These are phyloP conservation scores for Agrochola circellaris DNA, from an alignment of 2,888 invertebrate species.

Conservation along the genomic window DNA sequence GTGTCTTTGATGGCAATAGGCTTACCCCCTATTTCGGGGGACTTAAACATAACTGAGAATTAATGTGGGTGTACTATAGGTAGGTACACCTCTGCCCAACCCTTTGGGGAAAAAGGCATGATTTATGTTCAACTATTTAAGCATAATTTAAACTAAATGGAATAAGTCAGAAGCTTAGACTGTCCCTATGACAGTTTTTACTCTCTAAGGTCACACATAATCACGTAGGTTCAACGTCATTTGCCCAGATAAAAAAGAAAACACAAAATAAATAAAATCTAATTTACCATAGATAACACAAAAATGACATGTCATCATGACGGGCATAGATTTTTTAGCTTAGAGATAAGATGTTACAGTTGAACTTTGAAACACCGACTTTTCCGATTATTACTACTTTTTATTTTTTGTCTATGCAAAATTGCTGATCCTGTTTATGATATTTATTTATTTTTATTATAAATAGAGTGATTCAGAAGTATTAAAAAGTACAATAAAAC, in stretches of 20 bases:
- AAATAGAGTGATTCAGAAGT: background rate
- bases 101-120: too few relatives aligned
- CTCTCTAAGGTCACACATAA: background rate
- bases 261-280: slow-evolving; percentile 26
- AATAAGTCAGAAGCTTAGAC: background rate
- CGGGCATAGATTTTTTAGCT: slow-evolving; percentile 2
- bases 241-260: slow-evolving; percentile 19
- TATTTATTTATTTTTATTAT: background rate
- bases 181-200: background rate
- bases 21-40: too few relatives aligned
- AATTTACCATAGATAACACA: slow-evolving; percentile 15
- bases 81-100: too few relatives aligned
- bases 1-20: too few relatives aligned
- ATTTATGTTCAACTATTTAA: too few relatives aligned
- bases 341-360: slow-evolving; percentile 7
- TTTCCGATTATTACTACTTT: background rate
- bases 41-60: too few relatives aligned
- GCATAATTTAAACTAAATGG: background rate
- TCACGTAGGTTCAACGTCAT: slow-evolving; percentile 22
- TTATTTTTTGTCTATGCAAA: background rate
- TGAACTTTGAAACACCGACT: background rate
- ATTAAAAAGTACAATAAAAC: background rate
- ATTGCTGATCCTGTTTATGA: background rate
- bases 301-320: slow-evolving; percentile 28
- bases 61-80: too few relatives aligned